Conservation (phyloP, 2,888 invertebrate genomes). For the Chromoteleia sp. region DNA sequence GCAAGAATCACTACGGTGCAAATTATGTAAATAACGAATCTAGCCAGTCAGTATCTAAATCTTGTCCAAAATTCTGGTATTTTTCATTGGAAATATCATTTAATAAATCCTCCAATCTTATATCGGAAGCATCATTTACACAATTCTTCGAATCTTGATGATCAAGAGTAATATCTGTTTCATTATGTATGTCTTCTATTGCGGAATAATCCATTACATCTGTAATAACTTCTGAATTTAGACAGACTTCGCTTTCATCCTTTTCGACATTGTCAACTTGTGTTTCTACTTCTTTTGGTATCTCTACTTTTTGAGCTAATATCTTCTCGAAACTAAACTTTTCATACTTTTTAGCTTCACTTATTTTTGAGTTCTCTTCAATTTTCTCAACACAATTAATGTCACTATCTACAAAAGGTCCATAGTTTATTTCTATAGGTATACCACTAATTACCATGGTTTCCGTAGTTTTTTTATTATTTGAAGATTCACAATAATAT, state of each 20-base stretch:
- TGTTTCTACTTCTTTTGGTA: not conserved
- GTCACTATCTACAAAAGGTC: not conserved
- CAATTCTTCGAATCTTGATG: not conserved
- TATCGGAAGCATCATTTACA: not conserved
- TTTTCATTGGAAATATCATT: constrained; percentile 1
- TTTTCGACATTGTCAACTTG: not conserved
- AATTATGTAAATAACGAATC: constrained; percentile 2
- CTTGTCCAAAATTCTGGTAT: not conserved
- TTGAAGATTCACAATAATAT: too few relatives aligned
- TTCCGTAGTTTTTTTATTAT: too few relatives aligned
- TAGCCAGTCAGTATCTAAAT: not conserved
- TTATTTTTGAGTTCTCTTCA: not conserved
- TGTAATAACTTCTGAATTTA: not conserved
- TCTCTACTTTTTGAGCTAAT: not conserved
- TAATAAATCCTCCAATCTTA: not conserved
- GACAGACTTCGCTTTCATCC: not conserved
- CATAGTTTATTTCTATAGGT: not conserved
- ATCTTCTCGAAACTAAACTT: constrained; percentile 36
- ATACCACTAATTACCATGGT: not conserved
- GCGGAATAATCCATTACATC: not conserved
- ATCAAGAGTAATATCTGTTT: not conserved
- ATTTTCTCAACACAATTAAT: not conserved
- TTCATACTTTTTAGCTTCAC: constrained; percentile 18
- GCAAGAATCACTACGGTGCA: too few relatives aligned
- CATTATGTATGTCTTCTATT: not conserved